These are phyloP conservation scores for Caradrina clavipalpis DNA, from an alignment of 2,888 invertebrate genomes.

Conservation along the genomic window DNA sequence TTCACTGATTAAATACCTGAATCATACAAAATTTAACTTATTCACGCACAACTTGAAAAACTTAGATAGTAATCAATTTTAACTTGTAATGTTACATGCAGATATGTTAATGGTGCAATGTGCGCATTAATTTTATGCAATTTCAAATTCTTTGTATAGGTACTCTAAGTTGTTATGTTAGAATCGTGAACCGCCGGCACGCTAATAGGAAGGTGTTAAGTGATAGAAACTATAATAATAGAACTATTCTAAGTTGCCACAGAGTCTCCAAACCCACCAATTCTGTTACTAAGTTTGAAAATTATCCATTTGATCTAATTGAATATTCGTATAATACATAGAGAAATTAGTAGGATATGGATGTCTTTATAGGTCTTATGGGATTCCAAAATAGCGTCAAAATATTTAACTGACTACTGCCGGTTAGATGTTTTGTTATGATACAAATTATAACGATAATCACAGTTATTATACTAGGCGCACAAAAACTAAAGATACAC, in stretches of 20 bases:
- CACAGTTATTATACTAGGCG: neutral
- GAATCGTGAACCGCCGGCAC: slow-evolving; percentile 52
- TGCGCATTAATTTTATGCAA: slow-evolving; percentile 42
- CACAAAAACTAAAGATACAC: slow-evolving; percentile 15
- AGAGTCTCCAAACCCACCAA: neutral
- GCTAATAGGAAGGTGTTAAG: slow-evolving; percentile 69
- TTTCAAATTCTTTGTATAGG: slow-evolving; percentile 44
- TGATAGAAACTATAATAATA: slow-evolving; percentile 59
- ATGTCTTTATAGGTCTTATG: too few species aligned
- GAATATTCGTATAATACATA: too few species aligned
- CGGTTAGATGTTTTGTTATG: neutral
- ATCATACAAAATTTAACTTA: slow-evolving; percentile 4
- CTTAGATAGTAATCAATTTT: slow-evolving; percentile 15
- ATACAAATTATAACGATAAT: slow-evolving; percentile 17
- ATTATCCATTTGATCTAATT: neutral
- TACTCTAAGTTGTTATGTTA: slow-evolving; percentile 47
- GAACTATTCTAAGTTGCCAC: slow-evolving; percentile 15
- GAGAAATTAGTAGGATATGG: too few species aligned
- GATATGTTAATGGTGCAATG: slow-evolving; percentile 20
- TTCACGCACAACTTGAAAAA: slow-evolving; percentile 11
- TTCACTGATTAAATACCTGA: slow-evolving; percentile 29
- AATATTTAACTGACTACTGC: neutral
- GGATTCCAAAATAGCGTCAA: neutral
- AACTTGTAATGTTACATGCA: slow-evolving; percentile 26
- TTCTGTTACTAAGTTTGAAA: neutral